Percentiles rank a stretch among this genome's conserved stretches.
Conservation (phyloP, 2,113 vertebrate species). For the Myrmophylax atrothorax region DNA sequence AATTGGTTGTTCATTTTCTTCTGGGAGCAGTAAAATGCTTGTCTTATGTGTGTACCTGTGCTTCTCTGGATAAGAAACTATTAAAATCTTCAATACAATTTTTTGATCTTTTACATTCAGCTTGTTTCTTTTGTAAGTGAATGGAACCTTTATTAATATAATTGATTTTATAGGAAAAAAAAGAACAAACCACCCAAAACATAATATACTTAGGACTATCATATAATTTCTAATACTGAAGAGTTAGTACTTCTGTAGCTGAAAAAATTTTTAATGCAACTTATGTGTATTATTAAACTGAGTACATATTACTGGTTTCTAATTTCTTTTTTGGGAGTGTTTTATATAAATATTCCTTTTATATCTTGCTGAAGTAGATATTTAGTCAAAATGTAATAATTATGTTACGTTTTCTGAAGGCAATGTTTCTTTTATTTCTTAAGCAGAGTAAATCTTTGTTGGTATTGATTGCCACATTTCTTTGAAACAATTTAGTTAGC, state of each 20-base stretch:
- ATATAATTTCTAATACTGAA: not conserved
- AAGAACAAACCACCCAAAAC: rapidly evolving
- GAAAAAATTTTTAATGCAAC: not conserved
- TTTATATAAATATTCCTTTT: not conserved
- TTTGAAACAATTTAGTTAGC: not conserved
- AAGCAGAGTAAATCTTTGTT: not conserved
- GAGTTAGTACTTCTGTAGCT: not conserved
- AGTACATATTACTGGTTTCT: not conserved
- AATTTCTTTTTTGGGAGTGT: not conserved
- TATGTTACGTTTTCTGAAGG: not conserved
- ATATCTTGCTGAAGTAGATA: not conserved
- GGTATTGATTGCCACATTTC: not conserved
- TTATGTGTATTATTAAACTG: not conserved
- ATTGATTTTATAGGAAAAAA: not conserved
- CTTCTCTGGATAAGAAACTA: not conserved
- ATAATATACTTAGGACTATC: not conserved
- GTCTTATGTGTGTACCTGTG: not conserved
- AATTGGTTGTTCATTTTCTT: not conserved
- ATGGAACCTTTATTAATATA: not conserved
- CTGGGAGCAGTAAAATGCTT: not conserved
- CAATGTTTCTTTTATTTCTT: not conserved
- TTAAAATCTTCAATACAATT: not conserved
- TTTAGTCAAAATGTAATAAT: not conserved
- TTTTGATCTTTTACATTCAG: not conserved
- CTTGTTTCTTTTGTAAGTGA: conserved; percentile 10